Evolutionary conservation across 1,140 invertebrate species (phyloP).

Genomic region (Caenorhabditis latens): DNA sequence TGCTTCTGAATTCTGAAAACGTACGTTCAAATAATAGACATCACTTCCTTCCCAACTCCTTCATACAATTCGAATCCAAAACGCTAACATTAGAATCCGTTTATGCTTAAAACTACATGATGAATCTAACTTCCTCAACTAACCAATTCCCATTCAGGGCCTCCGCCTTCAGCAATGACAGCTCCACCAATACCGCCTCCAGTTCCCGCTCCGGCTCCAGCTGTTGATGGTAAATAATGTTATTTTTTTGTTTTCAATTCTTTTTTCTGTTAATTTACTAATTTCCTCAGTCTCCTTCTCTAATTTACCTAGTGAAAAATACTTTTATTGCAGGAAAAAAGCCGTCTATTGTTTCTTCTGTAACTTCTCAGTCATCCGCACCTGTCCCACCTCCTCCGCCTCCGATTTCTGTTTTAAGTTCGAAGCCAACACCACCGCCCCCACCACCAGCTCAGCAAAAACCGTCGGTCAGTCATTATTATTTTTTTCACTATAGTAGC

Average conservation of each 20-base stretch:
- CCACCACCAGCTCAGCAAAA: conserved; percentile 46
- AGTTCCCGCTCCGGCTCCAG: conserved; percentile 30
- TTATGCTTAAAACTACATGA: neutral
- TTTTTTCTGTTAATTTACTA: neutral
- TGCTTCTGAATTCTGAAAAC: neutral
- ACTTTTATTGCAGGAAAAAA: conserved; percentile 12
- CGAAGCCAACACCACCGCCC: conserved; percentile 16
- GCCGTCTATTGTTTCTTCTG: conserved; percentile 4
- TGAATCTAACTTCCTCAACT: neutral
- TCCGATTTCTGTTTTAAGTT: conserved; percentile 1
- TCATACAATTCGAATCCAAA: no score
- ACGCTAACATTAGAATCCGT: neutral
- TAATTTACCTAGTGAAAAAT: neutral
- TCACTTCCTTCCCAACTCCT: no score
- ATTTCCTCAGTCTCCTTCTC: neutral
- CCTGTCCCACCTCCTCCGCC: neutral
- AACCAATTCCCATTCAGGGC: neutral
- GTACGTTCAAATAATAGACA: no score
- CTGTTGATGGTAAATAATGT: conserved; percentile 29
- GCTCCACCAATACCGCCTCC: conserved; percentile 25
- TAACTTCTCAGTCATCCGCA: conserved; percentile 1
- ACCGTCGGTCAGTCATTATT: conserved; percentile 17
- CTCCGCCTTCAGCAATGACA: neutral
- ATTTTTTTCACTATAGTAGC: neutral
- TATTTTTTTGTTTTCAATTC: neutral